A percentile compares a stretch with the other conserved stretches of the same genome.
Conservation (phyloP, 2,113 vertebrate species). For the Notiomystis cincta region DNA sequence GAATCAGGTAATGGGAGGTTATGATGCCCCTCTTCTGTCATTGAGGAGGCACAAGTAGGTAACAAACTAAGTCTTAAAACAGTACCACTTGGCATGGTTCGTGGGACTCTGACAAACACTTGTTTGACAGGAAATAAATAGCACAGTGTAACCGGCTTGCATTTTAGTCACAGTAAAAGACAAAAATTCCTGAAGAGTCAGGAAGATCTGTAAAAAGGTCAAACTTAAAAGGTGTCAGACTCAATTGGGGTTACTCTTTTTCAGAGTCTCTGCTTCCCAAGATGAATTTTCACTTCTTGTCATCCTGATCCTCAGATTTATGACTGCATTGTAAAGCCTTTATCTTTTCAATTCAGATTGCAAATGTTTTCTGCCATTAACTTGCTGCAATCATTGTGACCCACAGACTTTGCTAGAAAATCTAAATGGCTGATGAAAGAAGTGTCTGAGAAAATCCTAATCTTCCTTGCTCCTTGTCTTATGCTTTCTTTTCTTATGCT, state of each 20-base stretch:
- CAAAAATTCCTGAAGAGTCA: not conserved
- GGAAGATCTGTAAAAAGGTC: not conserved
- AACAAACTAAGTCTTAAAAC: not conserved
- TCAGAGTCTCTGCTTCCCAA: not conserved
- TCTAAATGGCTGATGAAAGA: not conserved
- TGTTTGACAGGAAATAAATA: not conserved
- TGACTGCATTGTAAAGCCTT: not conserved
- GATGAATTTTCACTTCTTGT: not conserved
- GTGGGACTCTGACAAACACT: not conserved
- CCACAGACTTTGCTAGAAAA: not conserved
- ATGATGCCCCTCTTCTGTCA: not conserved
- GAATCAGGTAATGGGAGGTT: not conserved
- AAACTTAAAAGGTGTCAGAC: not conserved
- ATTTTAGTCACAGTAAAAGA: not conserved
- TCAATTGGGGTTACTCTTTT: not conserved
- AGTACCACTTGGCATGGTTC: not conserved
- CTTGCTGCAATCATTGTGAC: not conserved
- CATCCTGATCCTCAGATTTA: not conserved
- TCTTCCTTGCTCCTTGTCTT: not conserved
- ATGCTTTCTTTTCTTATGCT: fast-evolving
- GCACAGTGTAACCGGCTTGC: not conserved
- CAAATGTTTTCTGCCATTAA: not conserved
- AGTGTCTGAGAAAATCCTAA: not conserved
- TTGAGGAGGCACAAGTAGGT: not conserved
- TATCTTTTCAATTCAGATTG: not conserved